Conservation (phyloP, 2,113 vertebrate genomes). For the Brachypodius melanocephalos region DNA sequence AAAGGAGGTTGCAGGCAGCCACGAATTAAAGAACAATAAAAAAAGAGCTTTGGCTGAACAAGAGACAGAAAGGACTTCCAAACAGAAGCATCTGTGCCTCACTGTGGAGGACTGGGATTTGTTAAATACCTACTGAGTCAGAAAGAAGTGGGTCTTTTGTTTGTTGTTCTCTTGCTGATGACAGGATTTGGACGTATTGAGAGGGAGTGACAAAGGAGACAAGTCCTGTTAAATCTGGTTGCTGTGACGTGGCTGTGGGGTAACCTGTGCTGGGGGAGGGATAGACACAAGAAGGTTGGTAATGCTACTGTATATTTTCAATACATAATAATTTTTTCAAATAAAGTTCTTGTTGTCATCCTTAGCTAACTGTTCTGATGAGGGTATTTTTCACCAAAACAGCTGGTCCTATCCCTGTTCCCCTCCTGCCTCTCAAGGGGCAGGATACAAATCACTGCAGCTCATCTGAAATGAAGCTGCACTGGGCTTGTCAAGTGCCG, state of each 20-base stretch:
- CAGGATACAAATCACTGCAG: background rate
- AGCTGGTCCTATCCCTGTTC: background rate
- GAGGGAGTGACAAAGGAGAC: slow-evolving; percentile 33
- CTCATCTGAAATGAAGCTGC: background rate
- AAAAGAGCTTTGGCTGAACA: slow-evolving; percentile 75
- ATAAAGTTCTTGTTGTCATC: slow-evolving; percentile 72
- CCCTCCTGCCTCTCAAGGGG: background rate
- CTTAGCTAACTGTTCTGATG: slow-evolving; percentile 21
- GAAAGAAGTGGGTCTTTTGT: slow-evolving; percentile 28
- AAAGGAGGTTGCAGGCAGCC: background rate
- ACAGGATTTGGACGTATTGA: background rate
- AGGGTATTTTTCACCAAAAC: background rate
- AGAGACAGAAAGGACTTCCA: slow-evolving; percentile 64
- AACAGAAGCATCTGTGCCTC: slow-evolving; percentile 76
- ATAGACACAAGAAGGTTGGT: background rate
- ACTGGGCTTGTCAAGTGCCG: background rate
- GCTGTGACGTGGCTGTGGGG: slow-evolving; percentile 41
- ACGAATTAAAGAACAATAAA: slow-evolving; percentile 56
- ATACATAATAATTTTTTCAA: slow-evolving; percentile 77
- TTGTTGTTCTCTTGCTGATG: slow-evolving; percentile 47
- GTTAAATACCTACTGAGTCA: slow-evolving; percentile 86
- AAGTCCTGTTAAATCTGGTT: slow-evolving; percentile 31
- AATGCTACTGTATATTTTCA: slow-evolving; percentile 78
- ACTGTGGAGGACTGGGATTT: slow-evolving; percentile 84
- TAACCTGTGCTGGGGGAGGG: slow-evolving; percentile 48